These are phyloP conservation scores for Seriola rivoliana DNA, from an alignment of 2,113 vertebrate species.

Conservation along the genomic window DNA sequence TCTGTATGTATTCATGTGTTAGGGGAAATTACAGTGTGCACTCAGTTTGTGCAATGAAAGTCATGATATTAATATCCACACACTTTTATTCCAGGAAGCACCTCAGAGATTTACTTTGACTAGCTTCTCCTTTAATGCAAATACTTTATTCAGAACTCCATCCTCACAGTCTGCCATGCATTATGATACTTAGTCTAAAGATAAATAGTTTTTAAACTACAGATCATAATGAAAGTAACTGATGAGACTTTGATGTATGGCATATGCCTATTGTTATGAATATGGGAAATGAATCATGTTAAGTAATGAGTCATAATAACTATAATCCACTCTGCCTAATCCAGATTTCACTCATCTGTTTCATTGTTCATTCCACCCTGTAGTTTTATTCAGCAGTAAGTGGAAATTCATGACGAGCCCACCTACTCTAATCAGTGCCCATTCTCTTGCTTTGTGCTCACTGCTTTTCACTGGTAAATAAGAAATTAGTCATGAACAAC, in stretches of 20 bases:
- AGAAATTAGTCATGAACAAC: constrained; percentile 17
- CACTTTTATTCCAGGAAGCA: not conserved
- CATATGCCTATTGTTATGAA: not conserved
- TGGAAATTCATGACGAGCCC: constrained; percentile 14
- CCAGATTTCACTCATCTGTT: not conserved
- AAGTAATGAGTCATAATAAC: not conserved
- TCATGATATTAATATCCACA: no score
- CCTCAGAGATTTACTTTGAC: no score
- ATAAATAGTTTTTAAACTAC: not conserved
- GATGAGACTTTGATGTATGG: not conserved
- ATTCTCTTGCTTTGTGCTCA: constrained; percentile 7
- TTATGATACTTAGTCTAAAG: not conserved
- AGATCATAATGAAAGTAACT: not conserved
- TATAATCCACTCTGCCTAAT: not conserved
- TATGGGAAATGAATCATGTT: not conserved
- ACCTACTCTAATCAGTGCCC: constrained; percentile 23
- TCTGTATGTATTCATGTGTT: not conserved
- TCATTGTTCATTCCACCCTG: not conserved
- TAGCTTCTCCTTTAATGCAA: no score
- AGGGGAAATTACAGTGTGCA: not conserved
- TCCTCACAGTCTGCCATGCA: not conserved
- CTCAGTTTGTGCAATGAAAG: no score
- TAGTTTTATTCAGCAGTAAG: constrained; percentile 3
- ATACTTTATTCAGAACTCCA: not conserved
- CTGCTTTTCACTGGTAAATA: not conserved